Conservation (phyloP, 1,140 invertebrate genomes). For the Acromyrmex charruanus region DNA sequence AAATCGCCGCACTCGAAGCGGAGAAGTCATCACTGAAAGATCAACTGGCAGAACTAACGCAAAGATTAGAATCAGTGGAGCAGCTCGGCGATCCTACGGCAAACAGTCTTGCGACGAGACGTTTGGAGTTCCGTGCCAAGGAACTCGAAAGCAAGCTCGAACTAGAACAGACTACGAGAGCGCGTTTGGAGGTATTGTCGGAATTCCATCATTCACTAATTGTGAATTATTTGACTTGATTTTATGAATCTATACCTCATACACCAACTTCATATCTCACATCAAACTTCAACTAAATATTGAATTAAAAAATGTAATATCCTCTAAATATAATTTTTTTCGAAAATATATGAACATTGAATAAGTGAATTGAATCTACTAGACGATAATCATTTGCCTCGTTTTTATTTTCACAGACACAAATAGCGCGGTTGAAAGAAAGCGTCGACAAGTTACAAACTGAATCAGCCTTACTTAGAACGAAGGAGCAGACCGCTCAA, state of each 20-base stretch:
- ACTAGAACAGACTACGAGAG: constrained; percentile 94
- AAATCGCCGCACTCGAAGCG: constrained; percentile 92
- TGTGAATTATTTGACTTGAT: neutral
- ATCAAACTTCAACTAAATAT: neutral
- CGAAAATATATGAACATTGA: neutral
- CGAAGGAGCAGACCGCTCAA: constrained; percentile 91
- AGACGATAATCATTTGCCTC: neutral
- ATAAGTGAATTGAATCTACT: neutral
- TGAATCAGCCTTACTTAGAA: constrained; percentile 90
- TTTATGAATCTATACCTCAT: neutral
- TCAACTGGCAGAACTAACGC: constrained; percentile 91
- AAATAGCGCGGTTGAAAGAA: constrained; percentile 94
- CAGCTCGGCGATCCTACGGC: constrained; percentile 92
- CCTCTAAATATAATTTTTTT: neutral
- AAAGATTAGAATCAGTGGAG: constrained; percentile 92
- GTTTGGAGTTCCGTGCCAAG: constrained; percentile 93
- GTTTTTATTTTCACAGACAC: constrained; percentile 86
- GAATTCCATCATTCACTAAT: constrained; percentile 1
- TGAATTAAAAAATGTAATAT: neutral
- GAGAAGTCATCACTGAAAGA: constrained; percentile 92
- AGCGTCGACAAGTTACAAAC: constrained; percentile 92
- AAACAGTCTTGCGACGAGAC: constrained; percentile 90
- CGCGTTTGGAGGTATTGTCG: constrained; percentile 91
- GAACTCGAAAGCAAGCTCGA: constrained; percentile 96
- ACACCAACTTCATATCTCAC: neutral